phyloP scores from a whole-genome alignment of 2,797 vertebrate species.

The Manis javanica region DNA sequence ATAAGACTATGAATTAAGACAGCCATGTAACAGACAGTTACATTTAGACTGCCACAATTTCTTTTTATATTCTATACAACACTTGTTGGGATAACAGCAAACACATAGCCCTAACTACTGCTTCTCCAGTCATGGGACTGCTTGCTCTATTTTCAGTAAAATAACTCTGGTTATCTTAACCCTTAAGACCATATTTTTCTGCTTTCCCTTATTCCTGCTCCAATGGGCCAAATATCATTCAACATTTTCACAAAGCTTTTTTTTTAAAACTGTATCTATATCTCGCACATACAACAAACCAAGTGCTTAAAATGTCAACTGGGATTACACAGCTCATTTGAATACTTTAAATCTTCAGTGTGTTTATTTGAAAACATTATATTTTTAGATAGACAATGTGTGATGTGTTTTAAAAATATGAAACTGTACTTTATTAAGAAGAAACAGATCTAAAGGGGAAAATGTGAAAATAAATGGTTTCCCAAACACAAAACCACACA shows the following conservation, averaged over 20 bases:
- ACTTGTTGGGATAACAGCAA: background rate
- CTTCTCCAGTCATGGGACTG: background rate
- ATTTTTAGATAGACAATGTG: background rate
- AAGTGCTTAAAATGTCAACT: background rate
- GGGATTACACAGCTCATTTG: background rate
- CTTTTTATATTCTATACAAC: background rate
- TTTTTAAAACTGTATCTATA: background rate
- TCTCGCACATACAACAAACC: background rate
- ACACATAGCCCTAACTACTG: background rate
- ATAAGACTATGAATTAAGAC: background rate
- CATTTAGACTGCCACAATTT: background rate
- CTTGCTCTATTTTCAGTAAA: background rate
- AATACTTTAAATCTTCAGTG: background rate
- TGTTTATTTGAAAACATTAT: background rate
- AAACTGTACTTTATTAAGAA: background rate
- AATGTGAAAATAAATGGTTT: background rate
- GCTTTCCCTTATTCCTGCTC: background rate
- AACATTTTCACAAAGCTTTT: background rate
- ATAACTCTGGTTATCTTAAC: background rate
- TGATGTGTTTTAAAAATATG: background rate
- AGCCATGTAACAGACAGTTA: background rate
- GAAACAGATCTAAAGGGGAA: background rate
- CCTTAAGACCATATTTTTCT: background rate
- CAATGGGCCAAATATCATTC: background rate
- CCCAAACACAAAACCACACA: background rate